Conservation (phyloP, 2,888 invertebrate genomes). For the Amblyteles armatorius region DNA sequence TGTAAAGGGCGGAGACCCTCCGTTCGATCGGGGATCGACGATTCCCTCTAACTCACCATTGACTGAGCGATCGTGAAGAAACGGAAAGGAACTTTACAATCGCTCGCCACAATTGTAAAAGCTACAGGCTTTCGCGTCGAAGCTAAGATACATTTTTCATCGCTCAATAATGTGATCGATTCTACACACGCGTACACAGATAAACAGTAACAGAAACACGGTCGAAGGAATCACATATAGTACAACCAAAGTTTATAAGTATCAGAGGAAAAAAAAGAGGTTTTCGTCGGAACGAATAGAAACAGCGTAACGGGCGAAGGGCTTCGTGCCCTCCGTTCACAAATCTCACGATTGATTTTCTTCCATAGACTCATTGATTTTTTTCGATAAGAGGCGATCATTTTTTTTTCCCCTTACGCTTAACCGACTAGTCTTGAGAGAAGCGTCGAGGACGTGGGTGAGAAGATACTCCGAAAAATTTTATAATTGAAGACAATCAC, state of each 20-base stretch:
- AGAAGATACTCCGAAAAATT: slow-evolving; percentile 12
- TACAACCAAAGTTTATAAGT: slow-evolving; percentile 4
- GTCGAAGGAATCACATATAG: background rate
- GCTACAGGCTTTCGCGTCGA: background rate
- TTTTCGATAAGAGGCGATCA: background rate
- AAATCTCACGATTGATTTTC: background rate
- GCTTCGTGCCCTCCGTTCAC: slow-evolving; percentile 41
- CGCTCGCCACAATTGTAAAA: background rate
- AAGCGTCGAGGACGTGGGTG: background rate
- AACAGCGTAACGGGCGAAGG: slow-evolving; percentile 54
- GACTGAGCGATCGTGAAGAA: slow-evolving; percentile 12
- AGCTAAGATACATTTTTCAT: background rate
- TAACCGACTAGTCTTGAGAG: background rate
- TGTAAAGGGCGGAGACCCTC: background rate
- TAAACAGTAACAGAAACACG: background rate
- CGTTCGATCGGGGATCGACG: background rate
- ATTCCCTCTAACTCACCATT: background rate
- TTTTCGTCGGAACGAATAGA: slow-evolving; percentile 12
- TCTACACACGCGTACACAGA: background rate
- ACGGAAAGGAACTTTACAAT: background rate
- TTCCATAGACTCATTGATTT: background rate
- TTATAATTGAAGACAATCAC: slow-evolving; percentile 1
- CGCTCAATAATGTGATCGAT: slow-evolving; percentile 7
- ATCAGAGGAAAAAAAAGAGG: background rate
- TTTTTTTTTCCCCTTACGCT: background rate